These are phyloP conservation scores for Graphium colonna DNA, from an alignment of 2,888 invertebrate species.

Conservation along the genomic window DNA sequence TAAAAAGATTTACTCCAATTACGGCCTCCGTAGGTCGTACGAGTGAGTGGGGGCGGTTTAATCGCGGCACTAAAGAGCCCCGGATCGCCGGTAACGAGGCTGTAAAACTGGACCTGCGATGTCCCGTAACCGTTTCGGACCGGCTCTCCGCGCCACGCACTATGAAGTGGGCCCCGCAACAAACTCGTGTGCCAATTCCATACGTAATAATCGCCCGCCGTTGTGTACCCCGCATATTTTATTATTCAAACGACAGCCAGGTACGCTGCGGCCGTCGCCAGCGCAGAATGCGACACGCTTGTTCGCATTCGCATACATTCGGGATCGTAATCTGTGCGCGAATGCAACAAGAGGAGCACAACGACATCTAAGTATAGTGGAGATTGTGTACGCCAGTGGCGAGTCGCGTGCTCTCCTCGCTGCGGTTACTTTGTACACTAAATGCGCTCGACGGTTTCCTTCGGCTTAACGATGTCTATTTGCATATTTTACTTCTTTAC, in stretches of 20 bases:
- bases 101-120: conserved; percentile 51
- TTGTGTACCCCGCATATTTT: not conserved
- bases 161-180: conserved; percentile 33
- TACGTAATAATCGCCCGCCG: not conserved
- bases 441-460: conserved; percentile 31
- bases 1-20: conserved; percentile 71
- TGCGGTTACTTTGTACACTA: conserved; percentile 29
- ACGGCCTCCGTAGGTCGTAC: conserved; percentile 54
- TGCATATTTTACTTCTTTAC: conserved; percentile 39
- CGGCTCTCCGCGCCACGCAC: conserved; percentile 42
- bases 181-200: conserved; percentile 12
- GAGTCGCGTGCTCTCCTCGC: conserved; percentile 24
- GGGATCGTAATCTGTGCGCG: not conserved
- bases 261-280: not conserved
- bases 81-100: conserved; percentile 65
- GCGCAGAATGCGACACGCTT: too few species aligned
- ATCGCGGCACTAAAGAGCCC: conserved; percentile 66
- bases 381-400: conserved; percentile 34
- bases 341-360: conserved; percentile 4
- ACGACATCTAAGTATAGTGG: conserved; percentile 5
- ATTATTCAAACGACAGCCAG: not conserved
- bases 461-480: conserved; percentile 35
- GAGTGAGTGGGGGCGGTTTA: conserved; percentile 57
- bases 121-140: conserved; percentile 45
- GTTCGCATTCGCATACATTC: not conserved